Evolutionary conservation across 2,113 vertebrate species (phyloP), one percentile per base, ranked within the genome.

Genomic region (Panthera tigris): DNA sequence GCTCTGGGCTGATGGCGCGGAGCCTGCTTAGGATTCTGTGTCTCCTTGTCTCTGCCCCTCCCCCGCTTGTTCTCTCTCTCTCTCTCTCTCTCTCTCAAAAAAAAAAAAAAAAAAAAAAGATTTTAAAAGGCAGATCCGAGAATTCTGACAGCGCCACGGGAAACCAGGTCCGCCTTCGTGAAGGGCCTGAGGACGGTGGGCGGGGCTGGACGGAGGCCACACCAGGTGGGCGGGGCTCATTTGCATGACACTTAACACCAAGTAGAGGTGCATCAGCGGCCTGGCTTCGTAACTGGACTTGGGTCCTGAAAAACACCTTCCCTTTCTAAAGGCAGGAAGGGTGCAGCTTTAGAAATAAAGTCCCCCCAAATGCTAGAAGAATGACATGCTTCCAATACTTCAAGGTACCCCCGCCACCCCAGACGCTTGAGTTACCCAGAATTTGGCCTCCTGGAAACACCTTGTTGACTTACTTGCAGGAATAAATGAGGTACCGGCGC

Each of bases 181-280:
- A 65, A 25, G 5, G 71, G 23, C 11, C 52, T 7, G 13, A 19
- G 61, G 4, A 12, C 8, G 1, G 8, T 52, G 69, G 65, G 18
- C 0, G 2, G 31, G 31, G 5, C 73, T 65, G 45, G 45, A 45
- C 0, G 3, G 16, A 45, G 8, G 3, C 36, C 61, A 25, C 45
- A 13, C 5, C 45, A 0, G 55, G 55, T 23, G 16, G 71, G n/a
- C 4, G 41, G 36, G 55, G 10, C 57, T 90, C 5, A 23, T 96
- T 91, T 95, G 89, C 50, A 36, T 16, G 73, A 82, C 5, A 6
- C 11, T 41, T 31, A 52, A 27, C 19, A 16, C 15, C 80, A 33
- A 14, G 33, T 21, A 52, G 69, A 71, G 31, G 65, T 5, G 15
- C 1, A 1, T n/a, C 50, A 3, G 0, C 18, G 0, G 31, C 29